Evolutionary conservation across 2,113 vertebrate genomes (phyloP).

Genomic region (Marcusenius ussheri): DNA sequence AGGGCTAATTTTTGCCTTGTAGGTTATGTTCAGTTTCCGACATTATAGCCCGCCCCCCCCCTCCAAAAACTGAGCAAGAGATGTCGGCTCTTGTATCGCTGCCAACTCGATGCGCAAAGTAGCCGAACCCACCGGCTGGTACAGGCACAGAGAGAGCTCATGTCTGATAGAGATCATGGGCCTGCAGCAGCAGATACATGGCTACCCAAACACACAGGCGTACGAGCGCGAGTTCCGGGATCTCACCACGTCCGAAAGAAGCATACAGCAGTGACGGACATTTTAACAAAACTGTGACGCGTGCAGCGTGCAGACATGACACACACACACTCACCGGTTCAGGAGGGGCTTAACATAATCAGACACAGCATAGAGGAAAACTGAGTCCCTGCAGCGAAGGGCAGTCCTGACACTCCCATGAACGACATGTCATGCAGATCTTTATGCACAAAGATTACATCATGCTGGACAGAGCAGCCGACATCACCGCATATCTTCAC

Average conservation of each 20-base stretch:
- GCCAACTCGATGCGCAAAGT: slow-evolving; percentile 23
- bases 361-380: not conserved
- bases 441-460: not conserved
- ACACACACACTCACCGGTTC: not conserved
- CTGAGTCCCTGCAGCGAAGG: not conserved
- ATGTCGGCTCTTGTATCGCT: not conserved
- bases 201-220: not conserved
- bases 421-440: not conserved
- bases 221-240: not conserved
- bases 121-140: too few species aligned
- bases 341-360: not conserved
- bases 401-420: not conserved
- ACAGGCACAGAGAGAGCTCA: not conserved
- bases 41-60: not conserved
- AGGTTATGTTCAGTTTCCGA: not conserved
- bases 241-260: not conserved
- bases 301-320: not conserved
- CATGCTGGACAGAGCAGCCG: not conserved
- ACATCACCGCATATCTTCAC: not conserved
- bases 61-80: not conserved
- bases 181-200: not conserved
- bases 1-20: not conserved
- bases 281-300: not conserved
- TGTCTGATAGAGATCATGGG: not conserved
- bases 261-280: not conserved